Percentiles rank a stretch among this genome's conserved stretches.
These are phyloP conservation scores for Carabus problematicus DNA, from an alignment of 2,888 invertebrate species.

Conservation along the genomic window DNA sequence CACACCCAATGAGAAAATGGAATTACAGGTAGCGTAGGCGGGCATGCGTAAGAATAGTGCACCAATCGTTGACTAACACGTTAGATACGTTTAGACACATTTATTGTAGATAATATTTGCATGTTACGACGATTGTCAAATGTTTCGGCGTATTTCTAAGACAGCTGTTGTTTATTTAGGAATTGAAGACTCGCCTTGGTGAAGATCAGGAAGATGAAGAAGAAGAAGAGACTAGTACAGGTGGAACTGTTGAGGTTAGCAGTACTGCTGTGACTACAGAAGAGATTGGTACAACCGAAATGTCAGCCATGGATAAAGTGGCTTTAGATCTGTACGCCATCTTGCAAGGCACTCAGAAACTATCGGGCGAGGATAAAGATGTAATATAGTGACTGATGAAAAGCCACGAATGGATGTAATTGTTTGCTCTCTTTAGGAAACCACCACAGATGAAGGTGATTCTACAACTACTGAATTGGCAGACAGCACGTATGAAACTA, in stretches of 20 bases:
- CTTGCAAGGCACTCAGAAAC: constrained; percentile 68
- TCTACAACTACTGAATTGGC: constrained; percentile 51
- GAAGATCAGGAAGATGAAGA: constrained; percentile 57
- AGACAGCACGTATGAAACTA: constrained; percentile 55
- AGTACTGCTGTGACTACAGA: constrained; percentile 51
- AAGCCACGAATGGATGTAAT: background rate
- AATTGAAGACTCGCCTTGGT: constrained; percentile 43
- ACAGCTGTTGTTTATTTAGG: constrained; percentile 21
- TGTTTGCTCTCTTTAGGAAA: constrained; percentile 46
- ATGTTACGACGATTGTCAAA: background rate
- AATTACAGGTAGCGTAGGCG: constrained; percentile 44
- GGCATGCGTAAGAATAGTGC: constrained; percentile 1
- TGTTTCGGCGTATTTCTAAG: constrained; percentile 15
- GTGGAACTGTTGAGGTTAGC: constrained; percentile 38
- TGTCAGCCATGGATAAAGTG: constrained; percentile 80
- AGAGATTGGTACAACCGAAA: constrained; percentile 69
- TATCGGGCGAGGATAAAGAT: constrained; percentile 56
- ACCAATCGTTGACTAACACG: background rate
- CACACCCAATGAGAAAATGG: constrained; percentile 64
- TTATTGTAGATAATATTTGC: constrained; percentile 9
- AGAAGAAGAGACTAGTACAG: constrained; percentile 53
- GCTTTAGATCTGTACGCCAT: constrained; percentile 85
- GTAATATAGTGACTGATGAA: constrained; percentile 37
- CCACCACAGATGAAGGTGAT: constrained; percentile 48
- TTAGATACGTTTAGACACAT: constrained; percentile 40